These are phyloP conservation scores for Australoheros facetus DNA, from an alignment of 2,797 vertebrate genomes.

Conservation along the genomic window DNA sequence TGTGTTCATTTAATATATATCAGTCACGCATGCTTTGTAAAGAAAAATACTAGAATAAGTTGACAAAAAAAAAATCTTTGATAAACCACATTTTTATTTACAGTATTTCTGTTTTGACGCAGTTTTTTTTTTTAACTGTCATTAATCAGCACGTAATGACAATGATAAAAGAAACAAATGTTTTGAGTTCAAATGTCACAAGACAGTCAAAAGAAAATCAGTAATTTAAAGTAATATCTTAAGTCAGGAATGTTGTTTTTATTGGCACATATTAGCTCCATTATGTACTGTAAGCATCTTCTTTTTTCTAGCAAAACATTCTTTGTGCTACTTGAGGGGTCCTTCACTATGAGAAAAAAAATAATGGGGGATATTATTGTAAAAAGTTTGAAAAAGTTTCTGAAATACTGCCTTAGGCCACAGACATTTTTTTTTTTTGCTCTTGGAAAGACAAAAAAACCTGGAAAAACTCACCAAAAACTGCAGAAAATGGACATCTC, in stretches of 20 bases:
- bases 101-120: neutral
- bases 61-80: neutral
- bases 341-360: neutral
- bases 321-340: neutral
- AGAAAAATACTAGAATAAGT: neutral
- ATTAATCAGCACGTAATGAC: neutral
- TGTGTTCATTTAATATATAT: neutral
- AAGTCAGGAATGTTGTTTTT: neutral
- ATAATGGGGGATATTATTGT: neutral
- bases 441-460: neutral
- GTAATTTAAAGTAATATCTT: neutral
- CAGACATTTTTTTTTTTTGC: neutral
- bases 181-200: neutral
- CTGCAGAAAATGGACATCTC: neutral
- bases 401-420: neutral
- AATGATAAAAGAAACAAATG: neutral
- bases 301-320: neutral
- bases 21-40: neutral
- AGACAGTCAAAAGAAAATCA: neutral
- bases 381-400: neutral
- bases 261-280: neutral
- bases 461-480: neutral
- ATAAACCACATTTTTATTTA: neutral
- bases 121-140: neutral
- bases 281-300: neutral